These are phyloP conservation scores for Drosophila pseudoobscura DNA, from an alignment of 1,140 invertebrate species.

Conservation along the genomic window DNA sequence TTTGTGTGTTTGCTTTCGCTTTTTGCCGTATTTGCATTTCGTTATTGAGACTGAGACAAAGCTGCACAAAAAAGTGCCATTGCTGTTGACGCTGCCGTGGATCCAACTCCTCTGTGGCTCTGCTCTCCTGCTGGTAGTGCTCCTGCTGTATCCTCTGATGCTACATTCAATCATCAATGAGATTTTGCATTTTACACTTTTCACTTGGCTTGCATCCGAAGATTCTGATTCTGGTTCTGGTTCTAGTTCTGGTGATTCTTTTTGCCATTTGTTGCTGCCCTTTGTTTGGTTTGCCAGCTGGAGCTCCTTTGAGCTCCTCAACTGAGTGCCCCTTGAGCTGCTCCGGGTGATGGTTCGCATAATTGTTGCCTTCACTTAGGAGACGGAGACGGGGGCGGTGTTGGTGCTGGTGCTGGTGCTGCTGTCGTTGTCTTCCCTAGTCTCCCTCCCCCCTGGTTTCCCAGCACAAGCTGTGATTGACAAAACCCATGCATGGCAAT, in stretches of 20 bases:
- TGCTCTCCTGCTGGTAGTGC: conserved; percentile 8
- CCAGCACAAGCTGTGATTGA: conserved; percentile 45
- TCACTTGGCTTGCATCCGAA: conserved; percentile 52
- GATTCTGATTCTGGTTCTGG: conserved; percentile 38
- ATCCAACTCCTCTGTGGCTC: conserved; percentile 2
- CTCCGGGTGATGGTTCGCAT: conserved; percentile 35
- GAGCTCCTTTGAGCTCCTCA: conserved; percentile 39
- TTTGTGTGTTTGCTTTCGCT: conserved; percentile 79
- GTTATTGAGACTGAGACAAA: conserved; percentile 82
- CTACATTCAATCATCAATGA: conserved; percentile 78
- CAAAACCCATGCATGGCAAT: conserved; percentile 28
- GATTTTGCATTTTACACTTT: conserved; percentile 79
- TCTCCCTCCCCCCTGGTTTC: background rate
- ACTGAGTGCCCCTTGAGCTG: conserved; percentile 40
- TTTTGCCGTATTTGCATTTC: conserved; percentile 79
- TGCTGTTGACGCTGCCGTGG: conserved; percentile 14
- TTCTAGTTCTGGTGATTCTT: conserved; percentile 25
- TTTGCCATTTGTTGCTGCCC: conserved; percentile 47
- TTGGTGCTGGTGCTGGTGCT: too few relatives aligned
- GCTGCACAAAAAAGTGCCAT: conserved; percentile 44
- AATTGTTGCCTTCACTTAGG: conserved; percentile 64
- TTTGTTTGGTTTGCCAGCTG: conserved; percentile 60
- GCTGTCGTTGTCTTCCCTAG: background rate
- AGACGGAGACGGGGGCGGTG: too few relatives aligned
- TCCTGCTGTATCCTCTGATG: conserved; percentile 11